phyloP scores from a whole-genome alignment of 2,888 invertebrate genomes.

The Pocota personata region DNA sequence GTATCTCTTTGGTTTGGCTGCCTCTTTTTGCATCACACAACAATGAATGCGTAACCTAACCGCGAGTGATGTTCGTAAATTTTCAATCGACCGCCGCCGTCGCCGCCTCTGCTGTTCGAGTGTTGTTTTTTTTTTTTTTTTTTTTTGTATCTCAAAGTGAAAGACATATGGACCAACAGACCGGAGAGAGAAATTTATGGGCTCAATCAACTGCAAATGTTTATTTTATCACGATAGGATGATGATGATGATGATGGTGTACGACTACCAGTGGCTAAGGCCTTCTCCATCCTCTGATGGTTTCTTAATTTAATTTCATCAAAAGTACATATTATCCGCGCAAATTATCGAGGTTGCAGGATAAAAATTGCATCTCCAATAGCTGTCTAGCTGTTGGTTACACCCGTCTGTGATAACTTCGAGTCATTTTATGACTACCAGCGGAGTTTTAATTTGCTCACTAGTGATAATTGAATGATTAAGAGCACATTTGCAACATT shows the following conservation, averaged over 20 bases:
- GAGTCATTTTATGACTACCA: slow-evolving; percentile 20
- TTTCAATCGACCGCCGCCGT: slow-evolving; percentile 30
- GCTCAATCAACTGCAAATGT: slow-evolving; percentile 72
- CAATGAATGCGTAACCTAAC: slow-evolving; percentile 53
- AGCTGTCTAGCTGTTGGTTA: background rate
- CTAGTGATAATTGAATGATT: slow-evolving; percentile 70
- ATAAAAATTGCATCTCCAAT: background rate
- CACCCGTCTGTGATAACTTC: slow-evolving; percentile 30
- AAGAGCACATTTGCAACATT: slow-evolving; percentile 60
- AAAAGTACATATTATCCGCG: slow-evolving; percentile 42
- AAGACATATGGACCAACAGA: slow-evolving; percentile 14
- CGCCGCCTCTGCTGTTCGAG: background rate
- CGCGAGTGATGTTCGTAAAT: slow-evolving; percentile 31
- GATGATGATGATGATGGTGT: slow-evolving; percentile 34
- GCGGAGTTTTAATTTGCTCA: slow-evolving; percentile 38
- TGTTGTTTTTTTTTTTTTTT: background rate
- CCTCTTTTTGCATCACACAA: slow-evolving; percentile 33
- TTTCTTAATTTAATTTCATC: slow-evolving; percentile 58
- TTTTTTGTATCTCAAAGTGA: slow-evolving; percentile 3
- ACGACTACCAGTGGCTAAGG: background rate
- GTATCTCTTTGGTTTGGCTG: background rate
- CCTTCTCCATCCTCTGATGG: slow-evolving; percentile 25
- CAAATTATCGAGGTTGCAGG: slow-evolving; percentile 28
- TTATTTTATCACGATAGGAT: slow-evolving; percentile 63
- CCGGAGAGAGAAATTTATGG: slow-evolving; percentile 52